Base-by-base conservation (phyloP, 1,140 invertebrate genomes). In the Papilio helenus region DNA sequence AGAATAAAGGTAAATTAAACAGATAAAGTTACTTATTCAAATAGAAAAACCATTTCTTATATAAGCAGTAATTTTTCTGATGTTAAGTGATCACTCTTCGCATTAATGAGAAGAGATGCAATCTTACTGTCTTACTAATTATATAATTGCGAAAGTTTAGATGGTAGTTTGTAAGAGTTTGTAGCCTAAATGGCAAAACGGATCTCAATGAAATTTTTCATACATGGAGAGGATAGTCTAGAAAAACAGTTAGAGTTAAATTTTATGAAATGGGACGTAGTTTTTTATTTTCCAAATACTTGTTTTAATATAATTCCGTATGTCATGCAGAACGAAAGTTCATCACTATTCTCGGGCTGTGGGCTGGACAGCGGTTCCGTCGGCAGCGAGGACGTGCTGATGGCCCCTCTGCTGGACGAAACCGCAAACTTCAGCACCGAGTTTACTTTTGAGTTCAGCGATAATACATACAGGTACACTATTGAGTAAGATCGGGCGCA, bases 1-100 rank as follows among this genome's bases (percentile, higher is more conserved):
- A 96, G 98, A 87, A 99, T 99, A 89, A 99, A 99, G 96, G 97
- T 97, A 90, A 87, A 82, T 79, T 2, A 46, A 46, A 76, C 46
- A 80, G 7, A 3, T 10, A 74, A 46, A 74, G 9, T 16, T 39
- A 39, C 34, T 39, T 39, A 46, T 2, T 18, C 14, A 51, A 18
- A 51, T 14, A 23, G 20, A 10, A 16, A 71, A n/a, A 71, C 3
- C 1, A 4, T 16, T 71, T 72, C 12, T 16, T 34, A 61, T 7
- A 61, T 23, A 14, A 12, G 8, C 1, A 61, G 16, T 18, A 49
- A 18, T 49, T 49, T 16, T 49, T 16, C 1, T 16, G 14, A 49
- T 18, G 46, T 49, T 49, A 14, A 16, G 14, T 49, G 12, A 46
- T 18, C 46, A 49, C 4, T 49, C 3, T 49, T 49, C 2, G 18